Evolutionary conservation across 2,888 invertebrate genomes (phyloP).

Genomic region (Tetranychus truncatus): DNA sequence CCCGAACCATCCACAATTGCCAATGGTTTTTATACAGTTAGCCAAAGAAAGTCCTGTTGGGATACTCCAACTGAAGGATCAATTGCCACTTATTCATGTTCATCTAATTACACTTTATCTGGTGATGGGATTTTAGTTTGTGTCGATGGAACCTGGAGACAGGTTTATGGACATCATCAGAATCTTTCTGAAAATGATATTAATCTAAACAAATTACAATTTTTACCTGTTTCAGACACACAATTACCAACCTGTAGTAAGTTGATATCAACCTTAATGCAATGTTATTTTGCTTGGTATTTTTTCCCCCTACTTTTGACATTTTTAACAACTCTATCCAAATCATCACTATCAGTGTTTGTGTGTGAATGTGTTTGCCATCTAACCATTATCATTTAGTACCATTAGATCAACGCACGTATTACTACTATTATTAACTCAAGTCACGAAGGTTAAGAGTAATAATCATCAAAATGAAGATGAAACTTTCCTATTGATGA

Average conservation of each 20-base stretch:
- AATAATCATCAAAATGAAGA: too few relatives aligned
- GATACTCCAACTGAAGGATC: conserved; percentile 24
- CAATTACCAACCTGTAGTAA: conserved; percentile 8
- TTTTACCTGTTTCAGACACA: background rate
- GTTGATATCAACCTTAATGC: background rate
- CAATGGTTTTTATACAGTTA: conserved; percentile 23
- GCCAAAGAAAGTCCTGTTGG: conserved; percentile 24
- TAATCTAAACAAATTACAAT: background rate
- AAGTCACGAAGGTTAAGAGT: too few relatives aligned
- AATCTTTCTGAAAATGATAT: background rate
- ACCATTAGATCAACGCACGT: too few relatives aligned
- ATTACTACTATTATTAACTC: too few relatives aligned
- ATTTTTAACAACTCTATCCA: background rate
- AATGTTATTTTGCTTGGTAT: background rate
- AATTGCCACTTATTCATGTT: conserved; percentile 23
- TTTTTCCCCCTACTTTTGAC: background rate
- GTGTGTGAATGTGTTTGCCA: too few relatives aligned
- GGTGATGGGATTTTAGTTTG: conserved; percentile 22
- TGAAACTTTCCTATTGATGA: too few relatives aligned
- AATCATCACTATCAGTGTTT: background rate
- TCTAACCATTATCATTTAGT: too few relatives aligned
- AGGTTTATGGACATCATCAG: background rate
- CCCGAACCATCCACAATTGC: conserved; percentile 20
- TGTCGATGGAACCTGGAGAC: conserved; percentile 23
- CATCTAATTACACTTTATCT: conserved; percentile 19